Evolutionary conservation across 92 coral and sea anemone genomes (phyloP), one percentile per base, ranked within the genome.

Genomic region (Zoanthus sociatus): DNA sequence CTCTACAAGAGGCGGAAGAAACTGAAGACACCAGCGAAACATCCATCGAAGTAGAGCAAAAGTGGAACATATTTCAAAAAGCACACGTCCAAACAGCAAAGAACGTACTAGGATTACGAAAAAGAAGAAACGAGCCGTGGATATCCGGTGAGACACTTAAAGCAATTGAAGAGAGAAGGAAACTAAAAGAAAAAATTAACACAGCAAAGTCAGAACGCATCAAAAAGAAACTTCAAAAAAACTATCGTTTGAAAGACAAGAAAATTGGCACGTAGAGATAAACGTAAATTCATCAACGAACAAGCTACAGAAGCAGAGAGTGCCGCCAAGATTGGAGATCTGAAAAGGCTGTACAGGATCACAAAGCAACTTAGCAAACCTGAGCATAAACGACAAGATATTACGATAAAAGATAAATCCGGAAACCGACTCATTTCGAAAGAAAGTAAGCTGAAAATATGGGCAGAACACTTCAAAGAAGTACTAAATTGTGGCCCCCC

Each of bases 221-320:
- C 26, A 0, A 26, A 26, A 26, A 0, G 26, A 26, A 26, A 26
- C 26, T 26, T 0, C 16, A n/a, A 32, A 42, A 71, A 32, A 1
- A 71, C 26, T 26, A 71, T 9, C 48, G 30, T 6, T n/a, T 31
- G n/a, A 14, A 71, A 33, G 76, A 71, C 67, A 60, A 16, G 13
- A 21, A 31, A 31, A 11, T 71, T 13, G 47, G 51, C 51, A 31
- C 76, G 33, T 3, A 71, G 76, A n/a, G 76, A 71, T 13, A 70
- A 31, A 3, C 75, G 75, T 8, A 32, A 33, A 32, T 70, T 31
- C 5, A 9, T 70, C 9, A 48, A 70, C 14, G 11, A 32, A 70
- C 75, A 70, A 70, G 75, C 75, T 70, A 46, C 44, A 70, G 46
- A 31, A 46, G 75, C 45, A 12, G 75, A 70, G 75, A 70, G 17